Conservation (phyloP, 1,140 invertebrate genomes). For the Aplysia californica region DNA sequence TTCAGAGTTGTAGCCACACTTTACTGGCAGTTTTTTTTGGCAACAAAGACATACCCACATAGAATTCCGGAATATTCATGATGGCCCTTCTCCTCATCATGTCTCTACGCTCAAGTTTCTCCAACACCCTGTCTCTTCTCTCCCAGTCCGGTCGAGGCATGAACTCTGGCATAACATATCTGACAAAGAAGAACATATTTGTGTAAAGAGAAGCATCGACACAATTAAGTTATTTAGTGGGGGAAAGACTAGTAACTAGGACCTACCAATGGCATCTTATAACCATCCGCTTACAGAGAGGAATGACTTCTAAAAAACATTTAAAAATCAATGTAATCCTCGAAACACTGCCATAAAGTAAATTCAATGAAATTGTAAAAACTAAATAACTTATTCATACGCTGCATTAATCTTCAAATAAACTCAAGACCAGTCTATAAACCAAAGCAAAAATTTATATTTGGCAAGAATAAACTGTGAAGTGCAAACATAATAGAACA, state of each 20-base stretch:
- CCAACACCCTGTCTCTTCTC: conserved; percentile 83
- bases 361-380: neutral
- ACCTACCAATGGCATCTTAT: neutral
- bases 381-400: no score
- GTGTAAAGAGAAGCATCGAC: neutral
- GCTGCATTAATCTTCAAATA: no score
- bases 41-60: conserved; percentile 88
- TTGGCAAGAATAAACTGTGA: no score
- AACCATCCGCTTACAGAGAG: neutral
- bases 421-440: no score
- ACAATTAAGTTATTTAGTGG: neutral
- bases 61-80: conserved; percentile 96
- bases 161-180: conserved; percentile 94
- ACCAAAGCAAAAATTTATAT: no score
- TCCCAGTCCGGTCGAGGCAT: conserved; percentile 85
- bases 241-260: neutral
- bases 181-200: conserved; percentile 46
- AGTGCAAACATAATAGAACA: no score
- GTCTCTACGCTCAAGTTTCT: conserved; percentile 91
- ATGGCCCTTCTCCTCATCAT: conserved; percentile 88
- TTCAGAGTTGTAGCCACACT: no score
- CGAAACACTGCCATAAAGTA: neutral
- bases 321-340: neutral
- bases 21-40: no score
- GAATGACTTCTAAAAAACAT: neutral